Evolutionary conservation across 2,113 vertebrate species (phyloP).

Genomic region (Microcebus lehilahytsara): DNA sequence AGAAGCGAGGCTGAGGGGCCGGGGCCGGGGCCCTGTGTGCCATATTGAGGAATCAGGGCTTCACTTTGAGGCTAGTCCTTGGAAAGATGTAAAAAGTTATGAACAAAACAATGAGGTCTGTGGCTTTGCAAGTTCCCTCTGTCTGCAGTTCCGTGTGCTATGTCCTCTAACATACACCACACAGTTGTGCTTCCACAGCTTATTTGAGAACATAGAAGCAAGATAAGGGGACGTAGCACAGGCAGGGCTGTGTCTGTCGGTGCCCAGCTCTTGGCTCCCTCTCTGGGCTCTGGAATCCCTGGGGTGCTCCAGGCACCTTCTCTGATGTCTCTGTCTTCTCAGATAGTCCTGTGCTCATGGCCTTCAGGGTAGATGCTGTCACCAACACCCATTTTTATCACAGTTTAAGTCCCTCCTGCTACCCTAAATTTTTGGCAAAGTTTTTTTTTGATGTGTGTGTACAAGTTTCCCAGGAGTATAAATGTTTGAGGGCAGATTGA

Average conservation of each 20-base stretch:
- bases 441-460: neutral
- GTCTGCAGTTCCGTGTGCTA: neutral
- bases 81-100: neutral
- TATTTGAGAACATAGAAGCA: neutral
- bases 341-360: neutral
- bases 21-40: too few relatives aligned
- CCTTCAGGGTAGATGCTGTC: neutral
- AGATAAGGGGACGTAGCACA: too few relatives aligned
- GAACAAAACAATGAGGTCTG: neutral
- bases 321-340: neutral
- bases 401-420: neutral
- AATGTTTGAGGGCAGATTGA: conserved; percentile 85
- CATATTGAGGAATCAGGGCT: neutral
- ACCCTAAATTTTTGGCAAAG: neutral
- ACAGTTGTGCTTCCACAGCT: neutral
- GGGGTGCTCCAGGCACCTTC: neutral
- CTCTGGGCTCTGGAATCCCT: neutral
- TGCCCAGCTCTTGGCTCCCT: neutral
- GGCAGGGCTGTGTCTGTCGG: neutral
- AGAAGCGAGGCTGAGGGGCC: neutral
- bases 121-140: neutral
- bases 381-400: neutral
- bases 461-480: conserved; percentile 79
- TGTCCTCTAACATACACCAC: neutral
- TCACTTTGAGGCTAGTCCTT: neutral